Percentiles rank a stretch among this genome's conserved stretches.
Conservation (phyloP, 2,888 invertebrate species). For the Homarus gammarus region DNA sequence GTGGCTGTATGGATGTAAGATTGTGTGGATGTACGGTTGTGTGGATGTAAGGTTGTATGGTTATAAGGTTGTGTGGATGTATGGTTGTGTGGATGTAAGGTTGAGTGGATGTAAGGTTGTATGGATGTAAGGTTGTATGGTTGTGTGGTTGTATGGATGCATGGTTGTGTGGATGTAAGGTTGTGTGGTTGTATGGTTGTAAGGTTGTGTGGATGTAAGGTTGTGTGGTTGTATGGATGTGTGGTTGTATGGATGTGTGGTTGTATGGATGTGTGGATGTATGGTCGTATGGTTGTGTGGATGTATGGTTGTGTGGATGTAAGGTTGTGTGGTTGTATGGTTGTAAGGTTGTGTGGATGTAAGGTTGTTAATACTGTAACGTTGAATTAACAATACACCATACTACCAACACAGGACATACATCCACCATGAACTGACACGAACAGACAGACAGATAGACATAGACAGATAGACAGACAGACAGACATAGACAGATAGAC, state of each 20-base stretch:
- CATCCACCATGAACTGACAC: too few species aligned
- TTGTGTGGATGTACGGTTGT: too few species aligned
- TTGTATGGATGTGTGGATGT: neutral
- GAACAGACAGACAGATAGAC: too few species aligned
- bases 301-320: neutral
- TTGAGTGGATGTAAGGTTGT: neutral
- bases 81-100: neutral
- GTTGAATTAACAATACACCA: too few species aligned
- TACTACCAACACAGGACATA: too few species aligned
- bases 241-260: neutral
- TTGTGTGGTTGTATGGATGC: neutral
- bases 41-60: too few species aligned
- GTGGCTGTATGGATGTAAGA: too few species aligned
- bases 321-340: neutral
- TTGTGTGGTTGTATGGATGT: neutral
- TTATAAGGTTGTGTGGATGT: neutral
- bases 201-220: too few species aligned
- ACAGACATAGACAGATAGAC: too few species aligned
- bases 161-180: neutral
- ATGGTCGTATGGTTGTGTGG: neutral
- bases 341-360: too few species aligned
- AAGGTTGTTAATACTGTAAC: too few species aligned
- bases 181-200: neutral
- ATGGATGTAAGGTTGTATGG: conserved; percentile 7
- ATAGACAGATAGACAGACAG: too few species aligned